These are phyloP conservation scores for Nephrotoma appendiculata DNA, from an alignment of 2,888 invertebrate species.

Conservation along the genomic window DNA sequence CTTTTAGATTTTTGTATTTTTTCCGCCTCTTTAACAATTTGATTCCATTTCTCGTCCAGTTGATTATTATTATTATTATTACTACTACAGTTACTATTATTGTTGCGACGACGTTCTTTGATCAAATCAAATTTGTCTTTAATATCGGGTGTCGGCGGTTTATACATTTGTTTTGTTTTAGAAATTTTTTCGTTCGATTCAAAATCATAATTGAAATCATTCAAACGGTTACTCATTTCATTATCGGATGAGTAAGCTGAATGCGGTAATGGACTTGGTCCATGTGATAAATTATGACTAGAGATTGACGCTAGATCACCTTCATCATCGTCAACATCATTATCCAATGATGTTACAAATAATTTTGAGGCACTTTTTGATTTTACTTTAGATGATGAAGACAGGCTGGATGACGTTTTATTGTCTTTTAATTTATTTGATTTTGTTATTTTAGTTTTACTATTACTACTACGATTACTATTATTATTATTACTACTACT, in stretches of 20 bases:
- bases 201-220: not conserved
- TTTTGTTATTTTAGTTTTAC: not conserved
- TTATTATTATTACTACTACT: slow-evolving; percentile 6
- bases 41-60: slow-evolving; percentile 18
- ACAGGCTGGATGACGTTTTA: not conserved
- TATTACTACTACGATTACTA: not conserved
- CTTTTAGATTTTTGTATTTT: slow-evolving; percentile 26
- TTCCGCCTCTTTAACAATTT: slow-evolving; percentile 20
- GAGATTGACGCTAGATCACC: slow-evolving; percentile 25
- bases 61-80: slow-evolving; percentile 18
- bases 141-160: not conserved
- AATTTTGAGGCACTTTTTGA: slow-evolving; percentile 7
- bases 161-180: not conserved
- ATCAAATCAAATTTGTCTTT: slow-evolving; percentile 45
- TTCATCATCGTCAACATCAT: slow-evolving; percentile 15
- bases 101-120: slow-evolving; percentile 42
- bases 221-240: slow-evolving; percentile 3
- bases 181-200: not conserved
- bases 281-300: slow-evolving; percentile 18
- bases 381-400: not conserved
- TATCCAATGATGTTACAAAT: not conserved
- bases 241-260: slow-evolving; percentile 11
- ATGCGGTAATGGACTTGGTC: slow-evolving; percentile 13
- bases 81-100: slow-evolving; percentile 18
- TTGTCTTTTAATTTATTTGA: not conserved